phyloP scores from a whole-genome alignment of 30 jellyfish, hydroid and myxozoan genomes.

The Haliclystus octoradiatus region DNA sequence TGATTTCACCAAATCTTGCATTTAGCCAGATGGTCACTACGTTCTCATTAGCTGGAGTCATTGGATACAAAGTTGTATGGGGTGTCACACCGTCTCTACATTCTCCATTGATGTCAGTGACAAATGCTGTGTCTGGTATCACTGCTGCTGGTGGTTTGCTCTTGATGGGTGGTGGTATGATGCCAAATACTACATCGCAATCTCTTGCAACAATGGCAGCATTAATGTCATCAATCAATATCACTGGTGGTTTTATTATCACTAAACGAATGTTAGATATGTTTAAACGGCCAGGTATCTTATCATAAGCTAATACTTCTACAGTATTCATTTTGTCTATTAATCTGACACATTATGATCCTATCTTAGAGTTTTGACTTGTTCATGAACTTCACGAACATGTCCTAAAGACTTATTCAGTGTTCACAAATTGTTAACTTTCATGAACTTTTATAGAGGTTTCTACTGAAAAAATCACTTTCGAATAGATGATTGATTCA shows the following conservation, averaged over 20 bases:
- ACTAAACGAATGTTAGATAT: constrained; percentile 90
- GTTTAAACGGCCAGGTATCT: constrained; percentile 91
- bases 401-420: no score
- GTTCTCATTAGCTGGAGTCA: constrained; percentile 90
- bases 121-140: constrained; percentile 90
- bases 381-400: no score
- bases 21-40: constrained; percentile 90
- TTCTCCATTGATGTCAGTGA: constrained; percentile 92
- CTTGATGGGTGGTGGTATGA: constrained; percentile 83
- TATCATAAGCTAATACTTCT: no score
- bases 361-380: no score
- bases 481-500: no score
- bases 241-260: constrained; percentile 88
- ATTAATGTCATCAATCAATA: constrained; percentile 72
- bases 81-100: constrained; percentile 95
- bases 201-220: constrained; percentile 89
- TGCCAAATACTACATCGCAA: constrained; percentile 78
- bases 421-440: no score
- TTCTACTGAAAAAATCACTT: no score
- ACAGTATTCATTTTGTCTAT: no score
- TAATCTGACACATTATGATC: no score
- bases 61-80: constrained; percentile 95
- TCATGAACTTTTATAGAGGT: no score
- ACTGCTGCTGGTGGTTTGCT: constrained; percentile 95
- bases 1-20: constrained; percentile 78